A percentile compares a stretch with the other conserved stretches of the same genome.
Evolutionary conservation across 2,888 invertebrate species (phyloP).

Genomic region (Xiphydria camelus): DNA sequence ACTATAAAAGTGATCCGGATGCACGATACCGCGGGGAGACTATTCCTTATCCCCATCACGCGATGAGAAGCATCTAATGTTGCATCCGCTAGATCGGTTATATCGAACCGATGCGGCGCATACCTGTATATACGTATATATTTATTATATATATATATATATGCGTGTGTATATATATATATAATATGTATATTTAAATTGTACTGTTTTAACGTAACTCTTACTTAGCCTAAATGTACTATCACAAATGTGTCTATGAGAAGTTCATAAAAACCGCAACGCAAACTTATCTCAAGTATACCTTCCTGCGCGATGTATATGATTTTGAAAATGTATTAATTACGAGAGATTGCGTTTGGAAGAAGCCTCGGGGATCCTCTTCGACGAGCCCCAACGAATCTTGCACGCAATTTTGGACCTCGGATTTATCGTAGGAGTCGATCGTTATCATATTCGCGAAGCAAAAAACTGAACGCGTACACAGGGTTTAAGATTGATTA

Average conservation of each 20-base stretch:
- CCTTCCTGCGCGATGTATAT: neutral
- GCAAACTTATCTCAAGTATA: slow-evolving; percentile 1
- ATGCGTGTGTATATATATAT: slow-evolving; percentile 1
- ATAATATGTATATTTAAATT: slow-evolving; percentile 3
- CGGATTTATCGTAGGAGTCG: no score
- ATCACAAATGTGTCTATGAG: slow-evolving; percentile 33
- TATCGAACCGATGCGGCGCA: no score
- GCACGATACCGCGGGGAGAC: slow-evolving; percentile 8
- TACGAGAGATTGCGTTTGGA: no score
- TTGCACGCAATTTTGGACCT: no score
- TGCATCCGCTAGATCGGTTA: neutral
- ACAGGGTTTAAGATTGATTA: no score
- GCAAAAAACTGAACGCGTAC: no score
- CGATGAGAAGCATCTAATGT: neutral
- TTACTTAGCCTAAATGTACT: slow-evolving; percentile 30
- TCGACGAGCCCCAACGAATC: no score
- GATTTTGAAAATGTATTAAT: slow-evolving; percentile 4
- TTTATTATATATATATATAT: neutral
- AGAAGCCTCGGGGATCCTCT: no score
- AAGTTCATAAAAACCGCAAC: slow-evolving; percentile 15
- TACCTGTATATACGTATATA: neutral
- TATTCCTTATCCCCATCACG: neutral
- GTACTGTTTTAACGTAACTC: slow-evolving; percentile 15
- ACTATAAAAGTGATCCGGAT: slow-evolving; percentile 37
- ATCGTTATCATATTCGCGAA: no score